These are phyloP conservation scores for Brienomyrus brachyistius DNA, from an alignment of 2,113 vertebrate genomes.

Conservation along the genomic window DNA sequence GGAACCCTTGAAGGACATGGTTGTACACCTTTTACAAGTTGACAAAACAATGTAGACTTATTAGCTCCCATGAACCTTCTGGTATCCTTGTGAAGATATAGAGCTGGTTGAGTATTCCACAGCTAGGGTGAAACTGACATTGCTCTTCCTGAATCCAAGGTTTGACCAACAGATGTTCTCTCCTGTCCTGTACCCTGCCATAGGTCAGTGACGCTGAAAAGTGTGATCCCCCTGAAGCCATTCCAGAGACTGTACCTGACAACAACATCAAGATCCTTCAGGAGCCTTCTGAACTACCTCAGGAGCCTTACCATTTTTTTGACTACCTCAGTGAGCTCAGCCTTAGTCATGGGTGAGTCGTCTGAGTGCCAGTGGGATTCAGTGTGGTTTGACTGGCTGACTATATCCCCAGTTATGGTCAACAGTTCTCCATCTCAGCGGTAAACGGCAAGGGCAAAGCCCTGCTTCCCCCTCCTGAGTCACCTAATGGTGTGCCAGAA, in stretches of 20 bases:
- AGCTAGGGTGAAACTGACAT: background rate
- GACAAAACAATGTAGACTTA: background rate
- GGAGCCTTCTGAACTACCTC: background rate
- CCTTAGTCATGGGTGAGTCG: background rate
- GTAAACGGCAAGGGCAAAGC: background rate
- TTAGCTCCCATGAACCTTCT: background rate
- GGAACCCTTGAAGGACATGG: background rate
- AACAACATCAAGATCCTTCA: background rate
- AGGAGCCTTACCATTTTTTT: background rate
- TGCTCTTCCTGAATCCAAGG: background rate
- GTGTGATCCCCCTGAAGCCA: background rate
- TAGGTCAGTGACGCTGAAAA: background rate
- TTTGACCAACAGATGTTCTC: background rate
- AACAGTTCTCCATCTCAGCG: background rate
- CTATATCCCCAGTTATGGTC: background rate
- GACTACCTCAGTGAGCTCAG: background rate
- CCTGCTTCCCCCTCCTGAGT: background rate
- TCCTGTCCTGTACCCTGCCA: background rate
- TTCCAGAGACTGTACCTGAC: background rate
- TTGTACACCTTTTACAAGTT: background rate
- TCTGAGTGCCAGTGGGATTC: background rate
- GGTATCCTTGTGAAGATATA: background rate
- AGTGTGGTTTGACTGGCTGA: background rate
- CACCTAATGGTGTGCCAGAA: background rate
- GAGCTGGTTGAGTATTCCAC: background rate